phyloP scores from a whole-genome alignment of 1,140 invertebrate species.

The Drosophila navojoa region DNA sequence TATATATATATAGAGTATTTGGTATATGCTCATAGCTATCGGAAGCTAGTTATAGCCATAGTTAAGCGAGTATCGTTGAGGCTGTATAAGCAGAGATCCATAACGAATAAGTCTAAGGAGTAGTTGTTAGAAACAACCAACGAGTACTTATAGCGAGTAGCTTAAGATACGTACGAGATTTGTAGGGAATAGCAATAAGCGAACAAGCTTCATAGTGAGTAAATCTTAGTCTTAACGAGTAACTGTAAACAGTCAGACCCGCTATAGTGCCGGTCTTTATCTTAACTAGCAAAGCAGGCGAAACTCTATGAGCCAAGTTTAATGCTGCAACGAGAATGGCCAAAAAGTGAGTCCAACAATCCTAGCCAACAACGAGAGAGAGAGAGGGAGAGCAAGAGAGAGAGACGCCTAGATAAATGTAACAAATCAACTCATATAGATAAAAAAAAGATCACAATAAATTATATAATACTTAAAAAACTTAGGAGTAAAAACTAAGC shows the following conservation, averaged over 20 bases:
- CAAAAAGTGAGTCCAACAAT: slow-evolving; percentile 7
- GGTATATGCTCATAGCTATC: too few relatives aligned
- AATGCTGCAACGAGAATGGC: too few relatives aligned
- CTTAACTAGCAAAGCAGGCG: not conserved
- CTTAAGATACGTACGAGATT: not conserved
- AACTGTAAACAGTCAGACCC: not conserved
- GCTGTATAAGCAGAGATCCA: not conserved
- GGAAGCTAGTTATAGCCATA: too few relatives aligned
- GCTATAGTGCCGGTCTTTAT: too few relatives aligned
- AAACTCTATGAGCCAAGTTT: too few relatives aligned
- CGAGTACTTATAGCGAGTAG: not conserved
- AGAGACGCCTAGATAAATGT: not conserved
- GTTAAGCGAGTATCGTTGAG: not conserved
- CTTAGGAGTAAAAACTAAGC: slow-evolving; percentile 43
- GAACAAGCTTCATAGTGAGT: too few relatives aligned
- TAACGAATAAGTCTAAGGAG: not conserved
- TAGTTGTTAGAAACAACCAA: not conserved
- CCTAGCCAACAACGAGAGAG: slow-evolving; percentile 25
- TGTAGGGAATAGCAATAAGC: too few relatives aligned
- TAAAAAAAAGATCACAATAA: not conserved
- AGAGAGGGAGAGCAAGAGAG: not conserved
- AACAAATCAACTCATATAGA: not conserved
- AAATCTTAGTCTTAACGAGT: not conserved
- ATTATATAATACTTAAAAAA: slow-evolving; percentile 57
- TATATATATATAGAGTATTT: too few relatives aligned